A percentile compares a stretch with the other conserved stretches of the same genome.
phyloP scores from a whole-genome alignment of 2,797 vertebrate genomes.

The Buceros bicornis region DNA sequence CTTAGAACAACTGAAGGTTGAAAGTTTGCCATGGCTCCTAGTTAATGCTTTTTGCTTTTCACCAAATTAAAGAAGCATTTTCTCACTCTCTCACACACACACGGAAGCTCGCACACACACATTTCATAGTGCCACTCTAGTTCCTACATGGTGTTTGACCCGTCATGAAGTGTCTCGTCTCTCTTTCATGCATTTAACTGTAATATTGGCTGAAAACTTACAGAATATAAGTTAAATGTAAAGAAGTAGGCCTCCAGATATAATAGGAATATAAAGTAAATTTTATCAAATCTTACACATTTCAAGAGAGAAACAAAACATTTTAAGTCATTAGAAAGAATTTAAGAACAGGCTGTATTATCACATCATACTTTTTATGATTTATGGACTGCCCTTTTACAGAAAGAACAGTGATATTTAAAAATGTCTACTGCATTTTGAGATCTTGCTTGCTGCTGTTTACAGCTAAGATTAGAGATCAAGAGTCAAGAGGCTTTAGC shows the following conservation, averaged over 20 bases:
- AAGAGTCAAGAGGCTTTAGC: background rate
- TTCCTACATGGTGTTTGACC: background rate
- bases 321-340: background rate
- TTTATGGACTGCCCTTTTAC: background rate
- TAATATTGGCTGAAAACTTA: background rate
- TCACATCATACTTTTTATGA: background rate
- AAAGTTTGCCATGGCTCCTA: background rate
- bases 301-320: rapidly evolving
- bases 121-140: background rate
- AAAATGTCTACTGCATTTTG: background rate
- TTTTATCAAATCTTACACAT: background rate
- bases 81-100: background rate
- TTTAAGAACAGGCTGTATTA: background rate
- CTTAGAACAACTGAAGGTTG: background rate
- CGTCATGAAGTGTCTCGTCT: background rate
- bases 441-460: background rate
- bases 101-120: background rate
- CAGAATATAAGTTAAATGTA: background rate
- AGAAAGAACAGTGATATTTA: background rate
- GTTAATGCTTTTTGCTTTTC: background rate
- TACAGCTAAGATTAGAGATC: background rate
- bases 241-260: background rate
- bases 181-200: background rate
- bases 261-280: background rate
- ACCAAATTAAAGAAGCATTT: background rate